Evolutionary conservation across 2,888 invertebrate species (phyloP), one percentile per base, ranked within the genome.

Genomic region (Drosophila nr. perissopoda): DNA sequence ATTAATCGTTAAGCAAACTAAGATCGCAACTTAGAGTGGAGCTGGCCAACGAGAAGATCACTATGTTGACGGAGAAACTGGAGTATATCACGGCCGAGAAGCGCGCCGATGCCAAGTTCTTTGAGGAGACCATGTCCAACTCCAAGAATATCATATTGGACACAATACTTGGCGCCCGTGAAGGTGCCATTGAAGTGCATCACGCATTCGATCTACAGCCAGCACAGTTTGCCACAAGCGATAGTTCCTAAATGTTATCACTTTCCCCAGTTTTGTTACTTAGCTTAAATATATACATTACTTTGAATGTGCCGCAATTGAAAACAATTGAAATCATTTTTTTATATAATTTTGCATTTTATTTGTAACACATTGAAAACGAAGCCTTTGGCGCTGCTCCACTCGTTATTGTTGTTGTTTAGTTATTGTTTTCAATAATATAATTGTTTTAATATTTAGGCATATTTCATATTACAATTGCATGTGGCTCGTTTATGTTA

Each of bases 61-160:
- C 79, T 6, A 83, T 92, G 75, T 74, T 93, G 8, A 91, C 88
- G 1, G 92, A 93, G 40, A 92, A 92, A 69, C 66, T 93, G 0
- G 78, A 85, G 4, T 84, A 91, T 38, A 21, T 92, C 1, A 76
- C 73, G 4, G 78, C 87, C 10, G 93, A 93, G 69, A 92, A 92
- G 58, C 82, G 89, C 10, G 83, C 79, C n/a, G 93, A 93, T 78
- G 73, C 85, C 4, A 91, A 91, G 67, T 83, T 89, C 21, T 93
- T 93, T 64, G 89, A 91, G 57, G 90, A 91, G 36, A 91, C 92
- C 7, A 84, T 93, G 4, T 57, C 59, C 34, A 92, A 89, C 65
- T 91, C 93, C 3, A 93, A 92, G 78, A 79, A 85, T 29, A 83
- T 91, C 42, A 85, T 93, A 36, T 56, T 92, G 65, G 90, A 92